Evolutionary conservation across 2,113 vertebrate genomes (phyloP).

Genomic region (Penelope pileata): DNA sequence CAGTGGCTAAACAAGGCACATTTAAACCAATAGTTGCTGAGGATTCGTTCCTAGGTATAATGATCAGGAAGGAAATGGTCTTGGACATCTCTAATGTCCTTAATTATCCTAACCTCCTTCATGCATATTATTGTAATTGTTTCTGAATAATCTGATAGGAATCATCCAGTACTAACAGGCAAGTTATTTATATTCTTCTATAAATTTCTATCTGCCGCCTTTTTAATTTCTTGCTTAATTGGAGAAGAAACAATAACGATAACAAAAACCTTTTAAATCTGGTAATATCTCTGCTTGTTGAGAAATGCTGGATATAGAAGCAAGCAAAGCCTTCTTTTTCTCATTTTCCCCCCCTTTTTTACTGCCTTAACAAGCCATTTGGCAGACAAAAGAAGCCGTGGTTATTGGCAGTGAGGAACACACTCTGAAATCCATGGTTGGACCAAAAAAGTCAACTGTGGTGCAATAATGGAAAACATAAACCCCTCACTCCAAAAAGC

Average conservation of each 20-base stretch:
- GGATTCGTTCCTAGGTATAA: background rate
- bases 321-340: background rate
- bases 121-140: background rate
- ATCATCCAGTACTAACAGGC: background rate
- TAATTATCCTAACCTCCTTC: background rate
- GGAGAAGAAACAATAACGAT: background rate
- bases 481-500: background rate
- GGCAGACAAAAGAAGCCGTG: background rate
- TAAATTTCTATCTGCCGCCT: background rate
- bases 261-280: background rate
- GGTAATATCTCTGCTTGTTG: background rate
- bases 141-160: background rate
- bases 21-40: background rate
- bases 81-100: background rate
- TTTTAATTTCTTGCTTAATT: background rate
- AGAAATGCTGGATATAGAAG: background rate
- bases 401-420: background rate
- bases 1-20: background rate
- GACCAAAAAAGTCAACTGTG: background rate
- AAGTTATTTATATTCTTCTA: background rate
- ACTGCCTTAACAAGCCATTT: background rate
- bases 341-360: accelerated
- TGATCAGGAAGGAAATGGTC: background rate
- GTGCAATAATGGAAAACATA: background rate
- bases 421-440: background rate